A percentile compares a stretch with the other conserved stretches of the same genome.
Conservation (phyloP, 2,113 vertebrate genomes). For the Andinoacara biseriatus region DNA sequence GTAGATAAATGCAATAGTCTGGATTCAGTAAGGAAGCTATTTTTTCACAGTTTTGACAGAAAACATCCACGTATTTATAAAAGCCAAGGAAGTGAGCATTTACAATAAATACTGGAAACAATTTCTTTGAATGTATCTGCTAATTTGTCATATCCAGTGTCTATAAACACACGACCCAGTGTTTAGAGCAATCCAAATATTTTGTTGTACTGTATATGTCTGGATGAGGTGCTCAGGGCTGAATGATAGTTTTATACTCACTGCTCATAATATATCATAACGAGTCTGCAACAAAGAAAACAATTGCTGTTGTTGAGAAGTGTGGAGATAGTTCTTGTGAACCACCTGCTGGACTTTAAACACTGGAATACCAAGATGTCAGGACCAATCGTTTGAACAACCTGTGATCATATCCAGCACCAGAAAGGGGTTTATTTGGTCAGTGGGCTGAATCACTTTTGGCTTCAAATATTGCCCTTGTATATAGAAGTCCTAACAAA, state of each 20-base stretch:
- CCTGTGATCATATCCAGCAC: constrained; percentile 28
- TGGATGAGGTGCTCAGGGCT: neutral
- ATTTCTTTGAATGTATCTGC: constrained; percentile 2
- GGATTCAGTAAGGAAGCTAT: neutral
- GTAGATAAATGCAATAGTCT: neutral
- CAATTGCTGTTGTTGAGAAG: constrained; percentile 22
- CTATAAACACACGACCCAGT: neutral
- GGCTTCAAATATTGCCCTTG: constrained; percentile 21
- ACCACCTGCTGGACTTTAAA: constrained; percentile 68
- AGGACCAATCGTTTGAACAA: constrained; percentile 50
- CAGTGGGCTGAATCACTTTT: constrained; percentile 42
- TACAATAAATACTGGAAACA: neutral
- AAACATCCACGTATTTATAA: neutral
- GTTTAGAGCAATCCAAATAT: constrained; percentile 11
- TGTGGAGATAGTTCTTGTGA: neutral
- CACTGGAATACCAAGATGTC: constrained; percentile 54
- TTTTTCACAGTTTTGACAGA: neutral
- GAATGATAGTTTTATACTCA: neutral
- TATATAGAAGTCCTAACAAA: constrained; percentile 17
- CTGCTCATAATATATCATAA: constrained; percentile 11
- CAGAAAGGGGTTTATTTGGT: constrained; percentile 58
- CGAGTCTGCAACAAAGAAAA: constrained; percentile 1
- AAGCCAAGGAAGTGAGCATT: neutral
- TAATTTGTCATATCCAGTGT: constrained; percentile 22
- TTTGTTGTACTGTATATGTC: constrained; percentile 5